phyloP scores from a whole-genome alignment of 2,797 vertebrate genomes.

The Leptatherina wallacei region DNA sequence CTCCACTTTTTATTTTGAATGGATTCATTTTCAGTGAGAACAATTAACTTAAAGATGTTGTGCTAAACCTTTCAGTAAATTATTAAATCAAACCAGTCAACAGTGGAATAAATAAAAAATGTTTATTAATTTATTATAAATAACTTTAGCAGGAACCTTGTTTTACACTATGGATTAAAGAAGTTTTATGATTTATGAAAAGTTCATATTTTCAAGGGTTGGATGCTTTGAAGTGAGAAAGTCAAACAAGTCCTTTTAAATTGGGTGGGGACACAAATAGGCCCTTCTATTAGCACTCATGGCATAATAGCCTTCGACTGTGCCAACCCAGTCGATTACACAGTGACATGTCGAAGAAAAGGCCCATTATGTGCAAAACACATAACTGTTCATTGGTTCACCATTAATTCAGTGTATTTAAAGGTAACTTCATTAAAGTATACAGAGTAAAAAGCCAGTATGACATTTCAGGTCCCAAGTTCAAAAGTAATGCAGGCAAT shows the following conservation, averaged over 20 bases:
- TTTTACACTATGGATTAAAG: neutral
- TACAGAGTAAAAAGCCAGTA: conserved; percentile 10
- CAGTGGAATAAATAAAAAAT: too few species aligned
- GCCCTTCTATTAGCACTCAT: conserved; percentile 34
- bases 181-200: neutral
- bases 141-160: too few species aligned
- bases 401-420: neutral
- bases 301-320: conserved; percentile 20
- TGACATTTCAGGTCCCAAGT: conserved; percentile 20
- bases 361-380: conserved; percentile 20
- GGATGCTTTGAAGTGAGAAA: conserved; percentile 20
- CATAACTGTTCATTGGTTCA: conserved; percentile 1
- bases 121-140: too few species aligned
- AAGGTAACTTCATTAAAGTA: conserved; percentile 16
- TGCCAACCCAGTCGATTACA: conserved; percentile 5
- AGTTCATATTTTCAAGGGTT: neutral
- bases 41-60: neutral
- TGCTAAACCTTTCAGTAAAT: neutral
- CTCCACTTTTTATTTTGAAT: neutral
- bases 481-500: conserved; percentile 15
- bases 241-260: conserved; percentile 10
- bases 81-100: too few species aligned
- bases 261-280: neutral
- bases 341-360: conserved; percentile 35
- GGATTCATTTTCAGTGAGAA: neutral